Evolutionary conservation across 1,140 invertebrate species (phyloP), one percentile per base, ranked within the genome.

Genomic region (Palaemon carinicauda): DNA sequence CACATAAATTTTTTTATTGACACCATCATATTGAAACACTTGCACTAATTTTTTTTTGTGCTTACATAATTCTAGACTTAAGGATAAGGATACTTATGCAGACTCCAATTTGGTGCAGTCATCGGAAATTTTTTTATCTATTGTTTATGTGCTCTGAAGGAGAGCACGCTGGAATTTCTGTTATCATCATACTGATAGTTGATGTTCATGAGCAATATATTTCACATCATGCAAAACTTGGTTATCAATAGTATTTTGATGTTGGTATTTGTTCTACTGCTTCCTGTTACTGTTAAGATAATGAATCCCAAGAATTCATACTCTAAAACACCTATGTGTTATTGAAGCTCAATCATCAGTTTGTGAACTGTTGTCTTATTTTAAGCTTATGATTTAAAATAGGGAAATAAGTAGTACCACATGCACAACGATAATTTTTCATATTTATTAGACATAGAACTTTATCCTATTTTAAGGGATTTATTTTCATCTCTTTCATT

Each of bases 151-250:
- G 82, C 3, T 41, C 41, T 41, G 7, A 41, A 12, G 41, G 41
- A 41, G 41, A 41, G 7, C 41, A 41, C 41, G 12, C 41, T 41
- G 41, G 41, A 41, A 41, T 41, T 41, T 41, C 41, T 41, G 41
- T 41, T 41, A 41, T 5, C 41, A 41, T 41, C 41, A 41, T 41
- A 41, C 41, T 41, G 12, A 41, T 41, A 41, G 41, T 82, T 86
- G 77, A 78, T 86, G 84, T 86, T 79, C 24, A 86, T 79, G 75
- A 80, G 84, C 84, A 86, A 80, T 86, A 86, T 82, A 73, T 73
- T 73, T 14, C 71, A 86, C 69, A 78, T 79, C 75, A 73, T 80
- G 84, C 74, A 79, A 80, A 51, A 86, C 84, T 75, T 52, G 52
- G 31, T 74, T 79, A 54, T 69, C 24, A 21, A 53, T 52, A 56